Percentiles rank a stretch among this genome's conserved stretches.
These are phyloP conservation scores for Lagorchestes hirsutus DNA, from an alignment of 2,797 vertebrate genomes.

Conservation along the genomic window DNA sequence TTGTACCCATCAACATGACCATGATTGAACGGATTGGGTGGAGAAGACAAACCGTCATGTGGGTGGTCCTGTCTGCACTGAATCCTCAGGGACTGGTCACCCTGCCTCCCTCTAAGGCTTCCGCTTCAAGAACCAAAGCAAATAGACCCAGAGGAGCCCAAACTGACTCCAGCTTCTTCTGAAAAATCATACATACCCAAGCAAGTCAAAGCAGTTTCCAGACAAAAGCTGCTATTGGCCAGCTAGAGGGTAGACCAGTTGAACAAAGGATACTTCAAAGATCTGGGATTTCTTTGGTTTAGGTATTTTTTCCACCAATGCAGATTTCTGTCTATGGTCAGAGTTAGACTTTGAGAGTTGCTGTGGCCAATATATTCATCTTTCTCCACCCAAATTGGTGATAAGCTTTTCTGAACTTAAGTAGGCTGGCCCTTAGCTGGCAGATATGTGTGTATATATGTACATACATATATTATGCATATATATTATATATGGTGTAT, in stretches of 20 bases:
- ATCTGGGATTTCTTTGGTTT: background rate
- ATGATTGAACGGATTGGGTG: constrained; percentile 52
- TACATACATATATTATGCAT: background rate
- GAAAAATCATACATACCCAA: constrained; percentile 76
- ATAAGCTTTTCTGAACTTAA: background rate
- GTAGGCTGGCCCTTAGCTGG: background rate
- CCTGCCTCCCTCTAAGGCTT: constrained; percentile 73
- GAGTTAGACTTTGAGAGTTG: background rate
- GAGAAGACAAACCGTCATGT: constrained; percentile 47
- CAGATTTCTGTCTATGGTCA: background rate
- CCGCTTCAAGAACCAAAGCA: constrained; percentile 74
- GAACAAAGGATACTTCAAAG: background rate
- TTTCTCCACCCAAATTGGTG: background rate
- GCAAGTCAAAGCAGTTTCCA: constrained; percentile 55
- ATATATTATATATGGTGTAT: too few species aligned
- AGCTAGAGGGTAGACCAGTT: background rate
- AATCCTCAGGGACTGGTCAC: constrained; percentile 48
- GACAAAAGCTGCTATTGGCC: background rate
- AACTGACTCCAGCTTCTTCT: constrained; percentile 69
- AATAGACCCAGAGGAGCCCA: constrained; percentile 72
- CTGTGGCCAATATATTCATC: background rate
- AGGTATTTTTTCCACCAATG: background rate
- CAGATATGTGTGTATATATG: background rate
- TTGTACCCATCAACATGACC: constrained; percentile 42
- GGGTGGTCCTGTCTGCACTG: constrained; percentile 62